Conservation (phyloP, 1,140 invertebrate species). For the Sinella curviseta region DNA sequence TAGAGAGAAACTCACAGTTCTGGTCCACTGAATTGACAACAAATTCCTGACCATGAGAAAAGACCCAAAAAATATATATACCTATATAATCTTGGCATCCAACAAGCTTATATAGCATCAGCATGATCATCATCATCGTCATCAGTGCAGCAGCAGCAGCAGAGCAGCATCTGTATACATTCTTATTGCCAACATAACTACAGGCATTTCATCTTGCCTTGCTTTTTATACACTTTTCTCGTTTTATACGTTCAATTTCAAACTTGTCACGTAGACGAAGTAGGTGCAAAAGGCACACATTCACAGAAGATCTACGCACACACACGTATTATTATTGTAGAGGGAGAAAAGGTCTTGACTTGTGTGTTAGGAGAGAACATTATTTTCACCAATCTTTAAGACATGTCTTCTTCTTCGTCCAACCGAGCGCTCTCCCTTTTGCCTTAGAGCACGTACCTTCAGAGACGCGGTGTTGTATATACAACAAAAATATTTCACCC, state of each 20-base stretch:
- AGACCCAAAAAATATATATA: slow-evolving; percentile 15
- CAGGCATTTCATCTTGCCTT: background rate
- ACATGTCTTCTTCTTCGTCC: background rate
- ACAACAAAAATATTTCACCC: too few relatives aligned
- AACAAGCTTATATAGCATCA: too few relatives aligned
- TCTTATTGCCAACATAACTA: too few relatives aligned
- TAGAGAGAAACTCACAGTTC: slow-evolving; percentile 34
- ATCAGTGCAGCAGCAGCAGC: too few relatives aligned
- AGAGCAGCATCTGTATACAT: too few relatives aligned
- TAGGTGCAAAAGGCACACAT: background rate
- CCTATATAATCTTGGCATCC: background rate
- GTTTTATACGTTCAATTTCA: background rate
- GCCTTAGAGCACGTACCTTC: too few relatives aligned
- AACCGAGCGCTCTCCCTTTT: too few relatives aligned
- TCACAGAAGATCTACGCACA: background rate
- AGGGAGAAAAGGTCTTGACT: slow-evolving; percentile 10
- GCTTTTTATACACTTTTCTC: background rate
- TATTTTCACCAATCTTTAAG: slow-evolving; percentile 20
- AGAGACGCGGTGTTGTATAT: too few relatives aligned
- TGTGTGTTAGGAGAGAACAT: slow-evolving; percentile 7
- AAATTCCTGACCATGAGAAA: slow-evolving; percentile 28
- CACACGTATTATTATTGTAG: background rate
- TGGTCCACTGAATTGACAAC: slow-evolving; percentile 35
- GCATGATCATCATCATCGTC: too few relatives aligned
- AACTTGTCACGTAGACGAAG: slow-evolving; percentile 20